A percentile compares a stretch with the other conserved stretches of the same genome.
Evolutionary conservation across 2,888 invertebrate genomes (phyloP).

Genomic region (Drosophila sordidula): DNA sequence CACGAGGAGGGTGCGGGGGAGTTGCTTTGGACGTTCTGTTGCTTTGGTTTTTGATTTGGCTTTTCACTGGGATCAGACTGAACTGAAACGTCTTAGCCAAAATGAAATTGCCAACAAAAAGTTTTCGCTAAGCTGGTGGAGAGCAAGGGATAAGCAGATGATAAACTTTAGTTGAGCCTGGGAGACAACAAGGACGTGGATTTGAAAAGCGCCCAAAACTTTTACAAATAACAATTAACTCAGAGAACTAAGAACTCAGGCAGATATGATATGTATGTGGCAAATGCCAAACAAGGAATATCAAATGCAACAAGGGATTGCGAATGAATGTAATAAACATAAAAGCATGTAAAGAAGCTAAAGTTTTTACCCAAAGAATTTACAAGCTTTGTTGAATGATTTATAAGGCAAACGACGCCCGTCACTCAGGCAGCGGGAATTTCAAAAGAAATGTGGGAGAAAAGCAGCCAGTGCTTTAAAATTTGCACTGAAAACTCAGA

Average conservation of each 20-base stretch:
- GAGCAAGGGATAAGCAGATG: slow-evolving; percentile 14
- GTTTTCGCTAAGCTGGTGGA: slow-evolving; percentile 39
- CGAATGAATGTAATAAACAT: not conserved
- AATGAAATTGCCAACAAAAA: slow-evolving; percentile 62
- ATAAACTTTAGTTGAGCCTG: slow-evolving; percentile 50
- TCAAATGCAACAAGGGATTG: slow-evolving; percentile 2
- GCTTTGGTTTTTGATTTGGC: slow-evolving; percentile 47
- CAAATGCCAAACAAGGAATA: slow-evolving; percentile 2
- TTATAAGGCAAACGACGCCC: slow-evolving; percentile 21
- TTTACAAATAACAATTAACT: slow-evolving; percentile 69
- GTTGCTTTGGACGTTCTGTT: slow-evolving; percentile 1
- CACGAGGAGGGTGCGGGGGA: too few species aligned
- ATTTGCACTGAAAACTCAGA: slow-evolving; percentile 25
- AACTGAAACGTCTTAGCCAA: slow-evolving; percentile 37
- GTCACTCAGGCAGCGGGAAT: slow-evolving; percentile 6
- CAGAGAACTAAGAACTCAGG: slow-evolving; percentile 31
- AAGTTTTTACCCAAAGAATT: slow-evolving; percentile 15
- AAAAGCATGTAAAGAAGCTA: slow-evolving; percentile 11
- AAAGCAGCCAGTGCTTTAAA: slow-evolving; percentile 15
- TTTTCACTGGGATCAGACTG: slow-evolving; percentile 40
- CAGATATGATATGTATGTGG: slow-evolving; percentile 33
- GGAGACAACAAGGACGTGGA: not conserved
- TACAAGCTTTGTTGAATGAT: slow-evolving; percentile 34
- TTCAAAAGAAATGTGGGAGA: not conserved
- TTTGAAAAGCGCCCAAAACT: slow-evolving; percentile 32